These are phyloP conservation scores for Gibbula magus DNA, from an alignment of 2,888 invertebrate species.

Conservation along the genomic window DNA sequence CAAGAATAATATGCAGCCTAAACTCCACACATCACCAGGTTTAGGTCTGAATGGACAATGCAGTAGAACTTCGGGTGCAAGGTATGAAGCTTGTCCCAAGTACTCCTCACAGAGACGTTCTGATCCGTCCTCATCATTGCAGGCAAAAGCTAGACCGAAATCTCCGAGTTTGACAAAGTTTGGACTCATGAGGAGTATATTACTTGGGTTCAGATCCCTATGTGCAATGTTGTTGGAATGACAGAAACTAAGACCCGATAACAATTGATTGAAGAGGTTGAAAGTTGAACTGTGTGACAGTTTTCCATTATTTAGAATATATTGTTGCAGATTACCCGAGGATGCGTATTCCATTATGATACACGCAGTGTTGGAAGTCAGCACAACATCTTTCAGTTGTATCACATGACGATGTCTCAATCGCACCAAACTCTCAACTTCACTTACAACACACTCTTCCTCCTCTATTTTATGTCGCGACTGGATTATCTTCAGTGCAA, in stretches of 20 bases:
- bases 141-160: constrained; percentile 42
- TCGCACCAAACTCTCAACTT: constrained; percentile 38
- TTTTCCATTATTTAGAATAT: constrained; percentile 1
- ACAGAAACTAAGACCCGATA: constrained; percentile 38
- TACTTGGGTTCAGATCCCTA: constrained; percentile 49
- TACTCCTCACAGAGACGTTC: constrained; percentile 35
- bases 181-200: constrained; percentile 39
- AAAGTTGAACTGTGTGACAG: constrained; percentile 24
- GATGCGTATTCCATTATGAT: constrained; percentile 47
- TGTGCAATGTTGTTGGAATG: constrained; percentile 43
- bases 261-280: constrained; percentile 34
- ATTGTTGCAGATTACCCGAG: constrained; percentile 41
- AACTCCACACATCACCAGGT: constrained; percentile 47
- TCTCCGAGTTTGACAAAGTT: constrained; percentile 43
- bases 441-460: constrained; percentile 35
- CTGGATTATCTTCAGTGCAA: constrained; percentile 41
- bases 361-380: constrained; percentile 33
- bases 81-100: constrained; percentile 43
- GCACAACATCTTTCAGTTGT: constrained; percentile 34
- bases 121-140: constrained; percentile 29
- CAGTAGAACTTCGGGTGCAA: constrained; percentile 45
- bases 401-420: constrained; percentile 38
- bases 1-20: constrained; percentile 44
- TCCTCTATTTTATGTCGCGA: constrained; percentile 30
- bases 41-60: constrained; percentile 31